Base-by-base conservation (phyloP, 1,140 invertebrate genomes). In the Acromyrmex charruanus region DNA sequence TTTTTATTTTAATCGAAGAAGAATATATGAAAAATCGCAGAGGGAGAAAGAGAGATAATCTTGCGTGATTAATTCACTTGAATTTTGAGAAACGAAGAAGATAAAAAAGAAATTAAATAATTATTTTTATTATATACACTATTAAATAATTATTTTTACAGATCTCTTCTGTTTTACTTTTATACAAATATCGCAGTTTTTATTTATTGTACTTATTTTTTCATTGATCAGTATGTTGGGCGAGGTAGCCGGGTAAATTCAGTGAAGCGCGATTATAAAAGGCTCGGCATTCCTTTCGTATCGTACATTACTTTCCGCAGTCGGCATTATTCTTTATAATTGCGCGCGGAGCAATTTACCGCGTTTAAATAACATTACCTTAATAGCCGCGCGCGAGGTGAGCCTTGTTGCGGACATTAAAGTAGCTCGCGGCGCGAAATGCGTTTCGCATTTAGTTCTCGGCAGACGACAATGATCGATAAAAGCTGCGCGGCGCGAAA, bases 291-390 rank as follows among this genome's bases (percentile, higher is more conserved):
- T 74, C 55, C 80, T 84, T 84, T 84, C 69, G 80, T 72, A 82
- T 82, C 80, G 69, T 74, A 74, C 28, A 84, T 84, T 82, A 74
- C 68, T 49, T 61, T 31, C 39, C 39, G 25, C 68, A 59, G 66
- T 49, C 68, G 68, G 55, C 44, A 74, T 84, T 84, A 74, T 84
- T 84, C 55, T 84, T 84, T 84, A 84, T 84, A 84, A 75, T 84
- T 58, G 55, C 69, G 39, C 69, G 69, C 80, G 49, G 69, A 75
- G 39, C 80, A 75, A 84, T 84, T 84, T 84, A 75, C n/a, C 69
- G 80, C 55, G 69, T 84, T 84, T 84, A 84, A 74, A 84, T 58
- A 84, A 74, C 69, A 84, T 84, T 84, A 84, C 80, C 69, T 74
- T 84, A 74, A 84, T 84, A 84, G 80, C 80, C 69, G 53, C 35